Evolutionary conservation across 1,140 invertebrate species (phyloP).

Genomic region (Drosophila jambulina): DNA sequence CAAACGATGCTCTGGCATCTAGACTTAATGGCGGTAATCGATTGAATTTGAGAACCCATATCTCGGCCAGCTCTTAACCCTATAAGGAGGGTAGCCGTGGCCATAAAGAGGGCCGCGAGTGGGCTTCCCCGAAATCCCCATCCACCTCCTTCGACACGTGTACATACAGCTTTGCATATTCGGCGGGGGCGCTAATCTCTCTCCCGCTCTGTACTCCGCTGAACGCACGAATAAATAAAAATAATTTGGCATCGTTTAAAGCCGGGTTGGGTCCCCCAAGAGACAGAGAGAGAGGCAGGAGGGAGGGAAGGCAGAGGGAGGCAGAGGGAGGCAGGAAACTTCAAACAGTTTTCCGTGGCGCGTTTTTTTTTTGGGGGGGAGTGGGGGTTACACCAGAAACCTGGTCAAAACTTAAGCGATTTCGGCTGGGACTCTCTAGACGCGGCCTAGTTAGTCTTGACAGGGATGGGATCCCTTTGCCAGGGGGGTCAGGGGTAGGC

Average conservation of each 20-base stretch:
- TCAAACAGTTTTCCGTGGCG: slow-evolving; percentile 67
- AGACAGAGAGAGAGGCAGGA: too few species aligned
- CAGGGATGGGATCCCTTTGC: slow-evolving; percentile 27
- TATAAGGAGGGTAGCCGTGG: background rate
- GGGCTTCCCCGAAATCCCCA: background rate
- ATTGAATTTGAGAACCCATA: slow-evolving; percentile 26
- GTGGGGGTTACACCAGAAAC: background rate
- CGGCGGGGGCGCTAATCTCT: slow-evolving; percentile 53
- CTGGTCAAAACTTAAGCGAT: slow-evolving; percentile 50
- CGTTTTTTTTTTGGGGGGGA: background rate
- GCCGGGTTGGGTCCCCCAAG: background rate
- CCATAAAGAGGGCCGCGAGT: background rate
- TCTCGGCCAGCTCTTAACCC: slow-evolving; percentile 19
- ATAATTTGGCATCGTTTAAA: slow-evolving; percentile 68
- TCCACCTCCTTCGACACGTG: background rate
- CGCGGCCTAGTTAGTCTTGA: slow-evolving; percentile 34
- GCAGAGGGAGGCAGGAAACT: slow-evolving; percentile 28
- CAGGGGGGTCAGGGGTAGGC: background rate
- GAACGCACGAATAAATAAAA: slow-evolving; percentile 79
- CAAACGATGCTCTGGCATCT: slow-evolving; percentile 2
- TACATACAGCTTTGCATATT: slow-evolving; percentile 32
- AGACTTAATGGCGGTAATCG: slow-evolving; percentile 35
- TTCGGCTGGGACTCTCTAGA: slow-evolving; percentile 28
- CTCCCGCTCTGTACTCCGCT: slow-evolving; percentile 9
- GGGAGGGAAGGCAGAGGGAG: too few species aligned